phyloP scores from a whole-genome alignment of 2,113 vertebrate species.

The Bos indicus region DNA sequence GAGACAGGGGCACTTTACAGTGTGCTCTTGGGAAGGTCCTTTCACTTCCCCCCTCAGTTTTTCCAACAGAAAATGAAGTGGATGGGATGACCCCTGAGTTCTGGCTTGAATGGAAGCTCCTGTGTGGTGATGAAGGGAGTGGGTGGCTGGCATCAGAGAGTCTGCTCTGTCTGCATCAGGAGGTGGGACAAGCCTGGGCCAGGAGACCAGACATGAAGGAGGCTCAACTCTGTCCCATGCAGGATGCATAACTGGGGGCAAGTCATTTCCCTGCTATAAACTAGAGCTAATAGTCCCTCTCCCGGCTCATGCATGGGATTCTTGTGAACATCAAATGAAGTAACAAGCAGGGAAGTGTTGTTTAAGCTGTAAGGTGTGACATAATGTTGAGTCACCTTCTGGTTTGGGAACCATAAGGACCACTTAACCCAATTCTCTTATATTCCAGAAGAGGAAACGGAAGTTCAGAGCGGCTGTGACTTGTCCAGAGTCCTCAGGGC shows the following conservation, averaged over 20 bases:
- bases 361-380: neutral
- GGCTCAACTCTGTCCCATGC: fast-evolving
- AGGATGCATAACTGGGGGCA: neutral
- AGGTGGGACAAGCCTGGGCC: neutral
- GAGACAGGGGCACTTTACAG: fast-evolving
- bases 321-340: neutral
- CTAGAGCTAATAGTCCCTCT: neutral
- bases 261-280: neutral
- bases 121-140: neutral
- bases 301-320: neutral
- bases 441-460: slow-evolving; percentile 13
- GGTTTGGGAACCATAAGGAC: neutral
- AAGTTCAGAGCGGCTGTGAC: neutral
- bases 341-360: neutral
- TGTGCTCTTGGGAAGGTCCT: neutral
- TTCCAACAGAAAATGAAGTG: neutral
- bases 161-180: neutral
- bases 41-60: neutral
- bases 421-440: neutral
- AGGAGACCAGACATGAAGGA: neutral
- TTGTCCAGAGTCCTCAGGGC: neutral
- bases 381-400: neutral
- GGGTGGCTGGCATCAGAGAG: neutral
- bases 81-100: neutral
- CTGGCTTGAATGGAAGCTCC: neutral